Evolutionary conservation across 2,888 invertebrate species (phyloP).

Genomic region (Homarus gammarus): DNA sequence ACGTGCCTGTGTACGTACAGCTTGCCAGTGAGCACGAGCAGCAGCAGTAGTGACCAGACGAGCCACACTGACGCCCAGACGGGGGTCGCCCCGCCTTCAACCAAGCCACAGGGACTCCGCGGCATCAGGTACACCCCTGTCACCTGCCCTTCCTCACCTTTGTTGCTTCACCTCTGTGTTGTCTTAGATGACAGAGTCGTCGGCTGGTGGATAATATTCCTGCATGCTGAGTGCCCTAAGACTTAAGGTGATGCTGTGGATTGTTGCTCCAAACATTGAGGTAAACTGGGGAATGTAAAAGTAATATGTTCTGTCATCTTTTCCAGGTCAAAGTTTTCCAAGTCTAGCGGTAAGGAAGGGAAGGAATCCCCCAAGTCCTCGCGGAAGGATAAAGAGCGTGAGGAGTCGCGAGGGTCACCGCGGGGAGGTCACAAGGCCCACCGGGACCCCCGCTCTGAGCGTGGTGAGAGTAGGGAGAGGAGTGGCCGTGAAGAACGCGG

Average conservation of each 20-base stretch:
- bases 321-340: constrained; percentile 73
- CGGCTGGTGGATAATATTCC: neutral
- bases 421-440: constrained; percentile 69
- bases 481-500: constrained; percentile 30
- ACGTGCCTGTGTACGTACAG: constrained; percentile 40
- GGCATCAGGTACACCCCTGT: constrained; percentile 60
- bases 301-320: neutral
- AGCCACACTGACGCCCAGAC: constrained; percentile 51
- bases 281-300: neutral
- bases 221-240: neutral
- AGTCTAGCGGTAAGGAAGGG: constrained; percentile 67
- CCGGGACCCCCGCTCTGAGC: constrained; percentile 49
- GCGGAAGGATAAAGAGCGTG: constrained; percentile 72
- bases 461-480: constrained; percentile 53
- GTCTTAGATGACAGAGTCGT: neutral
- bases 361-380: constrained; percentile 73
- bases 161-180: neutral
- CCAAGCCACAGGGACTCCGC: constrained; percentile 59
- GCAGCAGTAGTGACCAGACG: constrained; percentile 73
- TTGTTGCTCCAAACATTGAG: neutral
- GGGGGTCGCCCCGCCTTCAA: constrained; percentile 33
- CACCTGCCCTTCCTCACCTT: neutral
- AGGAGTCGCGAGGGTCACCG: constrained; percentile 68
- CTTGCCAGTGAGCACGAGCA: constrained; percentile 72
- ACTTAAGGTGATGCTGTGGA: neutral